A percentile compares a stretch with the other conserved stretches of the same genome.
phyloP scores from a whole-genome alignment of 2,113 vertebrate genomes.

The Phyllostomus hastatus region DNA sequence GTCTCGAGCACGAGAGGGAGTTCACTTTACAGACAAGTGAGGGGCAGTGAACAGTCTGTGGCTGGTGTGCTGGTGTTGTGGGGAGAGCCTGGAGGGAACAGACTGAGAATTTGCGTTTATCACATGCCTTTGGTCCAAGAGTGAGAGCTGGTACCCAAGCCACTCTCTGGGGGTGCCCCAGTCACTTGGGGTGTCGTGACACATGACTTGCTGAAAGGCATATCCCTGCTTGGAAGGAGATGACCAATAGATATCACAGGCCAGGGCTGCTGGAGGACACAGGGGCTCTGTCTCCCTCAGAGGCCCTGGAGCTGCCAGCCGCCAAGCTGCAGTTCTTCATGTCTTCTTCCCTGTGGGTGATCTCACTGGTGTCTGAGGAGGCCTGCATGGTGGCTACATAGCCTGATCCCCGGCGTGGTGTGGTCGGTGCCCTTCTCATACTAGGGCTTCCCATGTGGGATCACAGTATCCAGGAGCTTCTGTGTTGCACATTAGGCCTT shows the following conservation, averaged over 20 bases:
- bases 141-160: not conserved
- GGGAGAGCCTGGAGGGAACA: not conserved
- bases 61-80: not conserved
- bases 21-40: not conserved
- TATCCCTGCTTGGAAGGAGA: not conserved
- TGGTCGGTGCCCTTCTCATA: not conserved
- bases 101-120: not conserved
- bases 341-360: not conserved
- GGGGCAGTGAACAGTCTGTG: not conserved
- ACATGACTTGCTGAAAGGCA: not conserved
- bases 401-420: not conserved
- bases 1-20: not conserved
- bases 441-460: not conserved
- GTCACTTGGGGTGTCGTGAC: not conserved
- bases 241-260: not conserved
- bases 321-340: not conserved
- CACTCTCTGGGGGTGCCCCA: not conserved
- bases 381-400: not conserved
- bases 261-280: not conserved
- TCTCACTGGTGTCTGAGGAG: not conserved
- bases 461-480: not conserved
- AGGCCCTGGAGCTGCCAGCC: not conserved
- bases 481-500: accelerated
- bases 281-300: not conserved
- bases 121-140: not conserved